Evolutionary conservation across 2,888 invertebrate genomes (phyloP).

Genomic region (Loripinus fragilis): DNA sequence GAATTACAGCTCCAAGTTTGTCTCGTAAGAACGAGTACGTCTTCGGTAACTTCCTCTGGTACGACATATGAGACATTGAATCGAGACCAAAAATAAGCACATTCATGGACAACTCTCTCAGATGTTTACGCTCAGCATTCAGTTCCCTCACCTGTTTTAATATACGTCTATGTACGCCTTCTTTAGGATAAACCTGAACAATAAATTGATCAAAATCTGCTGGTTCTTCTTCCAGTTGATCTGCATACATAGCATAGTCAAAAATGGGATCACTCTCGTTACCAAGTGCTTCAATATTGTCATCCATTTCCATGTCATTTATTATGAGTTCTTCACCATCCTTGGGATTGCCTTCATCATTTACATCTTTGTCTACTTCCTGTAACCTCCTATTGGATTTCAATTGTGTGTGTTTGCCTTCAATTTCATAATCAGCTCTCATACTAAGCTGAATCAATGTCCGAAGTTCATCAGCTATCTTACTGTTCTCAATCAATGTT

Average conservation of each 20-base stretch:
- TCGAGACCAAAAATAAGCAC: constrained; percentile 79
- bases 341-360: too few relatives aligned
- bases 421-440: too few relatives aligned
- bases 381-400: too few relatives aligned
- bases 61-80: constrained; percentile 78
- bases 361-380: too few relatives aligned
- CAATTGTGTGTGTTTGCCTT: too few relatives aligned
- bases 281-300: too few relatives aligned
- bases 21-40: constrained; percentile 73
- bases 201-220: constrained; percentile 78
- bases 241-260: too few relatives aligned
- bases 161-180: constrained; percentile 71
- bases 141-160: constrained; percentile 28
- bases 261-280: constrained; percentile 12
- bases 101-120: constrained; percentile 56
- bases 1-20: constrained; percentile 67
- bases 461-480: too few relatives aligned
- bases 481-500: too few relatives aligned
- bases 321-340: too few relatives aligned
- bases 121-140: not conserved
- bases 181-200: constrained; percentile 73
- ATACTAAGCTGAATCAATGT: too few relatives aligned
- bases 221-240: too few relatives aligned
- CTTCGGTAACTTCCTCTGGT: constrained; percentile 75
- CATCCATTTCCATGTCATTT: constrained; percentile 2